Conservation (phyloP, 1,140 invertebrate species). For the Linepithema humile region DNA sequence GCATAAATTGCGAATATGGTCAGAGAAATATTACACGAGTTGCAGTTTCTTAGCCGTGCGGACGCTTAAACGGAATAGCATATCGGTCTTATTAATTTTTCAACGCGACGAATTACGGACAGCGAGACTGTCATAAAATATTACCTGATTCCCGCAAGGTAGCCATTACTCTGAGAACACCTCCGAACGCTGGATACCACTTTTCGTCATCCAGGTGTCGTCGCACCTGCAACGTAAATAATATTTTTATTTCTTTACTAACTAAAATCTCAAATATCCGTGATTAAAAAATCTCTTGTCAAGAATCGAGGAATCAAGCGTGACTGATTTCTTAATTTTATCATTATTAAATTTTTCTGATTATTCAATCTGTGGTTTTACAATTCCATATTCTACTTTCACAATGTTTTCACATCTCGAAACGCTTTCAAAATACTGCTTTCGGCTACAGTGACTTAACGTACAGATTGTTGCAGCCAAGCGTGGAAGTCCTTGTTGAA, state of each 20-base stretch:
- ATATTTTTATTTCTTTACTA: neutral
- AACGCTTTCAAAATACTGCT: slow-evolving; percentile 12
- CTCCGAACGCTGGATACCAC: slow-evolving; percentile 87
- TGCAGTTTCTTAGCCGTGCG: slow-evolving; percentile 26
- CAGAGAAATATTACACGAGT: slow-evolving; percentile 15
- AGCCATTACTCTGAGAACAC: slow-evolving; percentile 85
- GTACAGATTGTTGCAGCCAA: slow-evolving; percentile 83
- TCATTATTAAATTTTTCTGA: no score
- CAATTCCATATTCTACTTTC: neutral
- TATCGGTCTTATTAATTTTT: slow-evolving; percentile 42
- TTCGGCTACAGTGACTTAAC: slow-evolving; percentile 63
- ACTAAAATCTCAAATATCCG: neutral
- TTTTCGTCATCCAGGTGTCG: slow-evolving; percentile 86
- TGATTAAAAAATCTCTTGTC: neutral
- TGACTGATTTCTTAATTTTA: no score
- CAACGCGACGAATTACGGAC: slow-evolving; percentile 17
- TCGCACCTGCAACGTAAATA: slow-evolving; percentile 79
- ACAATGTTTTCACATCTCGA: neutral
- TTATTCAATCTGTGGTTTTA: no score
- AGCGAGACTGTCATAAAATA: slow-evolving; percentile 28
- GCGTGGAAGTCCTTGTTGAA: slow-evolving; percentile 85
- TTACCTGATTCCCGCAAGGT: slow-evolving; percentile 84
- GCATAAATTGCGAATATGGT: neutral
- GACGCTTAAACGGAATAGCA: slow-evolving; percentile 42
- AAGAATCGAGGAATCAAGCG: neutral